Base-by-base conservation (phyloP, 23 tunicate genomes). In the Phallusia fumigata region DNA sequence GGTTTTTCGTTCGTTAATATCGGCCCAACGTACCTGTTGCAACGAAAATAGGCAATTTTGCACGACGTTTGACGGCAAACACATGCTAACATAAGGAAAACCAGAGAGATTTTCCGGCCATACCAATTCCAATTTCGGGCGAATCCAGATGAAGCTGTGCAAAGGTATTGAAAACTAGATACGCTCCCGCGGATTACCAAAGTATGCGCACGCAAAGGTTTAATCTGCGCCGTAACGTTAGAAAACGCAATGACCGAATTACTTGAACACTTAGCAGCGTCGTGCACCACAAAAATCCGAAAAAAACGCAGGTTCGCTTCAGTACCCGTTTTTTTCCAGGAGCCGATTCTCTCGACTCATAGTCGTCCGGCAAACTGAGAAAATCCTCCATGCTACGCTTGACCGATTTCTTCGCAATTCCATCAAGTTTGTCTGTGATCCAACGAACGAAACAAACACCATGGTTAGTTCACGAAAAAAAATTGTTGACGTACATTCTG, bases 21-120 rank as follows among this genome's bases (percentile, higher is more conserved):
- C 98, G 26, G 98, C 98, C 98, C 98, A 93, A 34, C 98, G 87
- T 30, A 93, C 98, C 98, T 93, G 79, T 22, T n/a, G 72, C 19
- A 44, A 36, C 49, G 28, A 58, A 58, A 58, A 13, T 5, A 51
- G 28, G 69, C 69, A 58, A 6, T 58, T 58, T 58, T 8, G 13
- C 28, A 58, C 11, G 13, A 40, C 5, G 47, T 40, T 40, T 40
- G 8, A 40, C 47, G 47, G 47, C 47, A 3, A 40, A 40, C 47
- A 40, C 47, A 40, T 5, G 47, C 47, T 40, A 40, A 40, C 10
- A 40, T 40, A 3, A 40, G 47, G 47, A 40, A 40, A 40, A 3
- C 47, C 47, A 40, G 10, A 40, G 47, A 3, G 5, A 10, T 5
- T 40, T 40, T 40, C 47, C 47, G 47, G 10, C 10, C 47, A 40